A percentile compares a stretch with the other conserved stretches of the same genome.
Evolutionary conservation across 2,797 vertebrate species (phyloP).

Genomic region (Tokudaia muenninki): DNA sequence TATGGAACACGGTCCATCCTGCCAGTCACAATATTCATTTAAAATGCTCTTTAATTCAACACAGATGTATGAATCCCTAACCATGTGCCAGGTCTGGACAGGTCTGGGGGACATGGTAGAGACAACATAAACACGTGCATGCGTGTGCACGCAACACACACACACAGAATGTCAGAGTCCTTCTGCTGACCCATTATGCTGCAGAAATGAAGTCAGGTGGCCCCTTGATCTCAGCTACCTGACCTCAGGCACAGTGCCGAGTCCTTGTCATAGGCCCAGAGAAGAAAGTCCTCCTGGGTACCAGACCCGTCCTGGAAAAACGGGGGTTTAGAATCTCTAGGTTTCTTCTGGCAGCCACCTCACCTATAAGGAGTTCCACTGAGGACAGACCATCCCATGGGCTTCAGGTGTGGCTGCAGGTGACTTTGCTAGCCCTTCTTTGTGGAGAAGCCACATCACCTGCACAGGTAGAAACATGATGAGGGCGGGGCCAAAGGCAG

Average conservation of each 20-base stretch:
- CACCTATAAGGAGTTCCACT: background rate
- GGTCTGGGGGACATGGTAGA: background rate
- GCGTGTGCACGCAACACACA: background rate
- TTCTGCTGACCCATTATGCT: background rate
- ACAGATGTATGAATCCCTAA: background rate
- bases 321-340: background rate
- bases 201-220: background rate
- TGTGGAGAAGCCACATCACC: constrained; percentile 17
- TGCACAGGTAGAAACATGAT: background rate
- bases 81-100: background rate
- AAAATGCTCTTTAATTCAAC: background rate
- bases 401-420: background rate
- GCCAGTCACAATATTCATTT: background rate
- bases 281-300: background rate
- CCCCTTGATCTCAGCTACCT: background rate
- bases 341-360: background rate
- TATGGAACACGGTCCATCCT: too few relatives aligned
- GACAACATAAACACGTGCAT: background rate
- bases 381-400: background rate
- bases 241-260: background rate
- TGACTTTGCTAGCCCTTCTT: background rate
- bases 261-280: background rate
- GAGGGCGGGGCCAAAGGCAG: background rate
- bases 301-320: background rate
- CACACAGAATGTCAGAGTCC: background rate